Evolutionary conservation across 2,888 invertebrate species (phyloP).

Genomic region (Tineola bisselliella): DNA sequence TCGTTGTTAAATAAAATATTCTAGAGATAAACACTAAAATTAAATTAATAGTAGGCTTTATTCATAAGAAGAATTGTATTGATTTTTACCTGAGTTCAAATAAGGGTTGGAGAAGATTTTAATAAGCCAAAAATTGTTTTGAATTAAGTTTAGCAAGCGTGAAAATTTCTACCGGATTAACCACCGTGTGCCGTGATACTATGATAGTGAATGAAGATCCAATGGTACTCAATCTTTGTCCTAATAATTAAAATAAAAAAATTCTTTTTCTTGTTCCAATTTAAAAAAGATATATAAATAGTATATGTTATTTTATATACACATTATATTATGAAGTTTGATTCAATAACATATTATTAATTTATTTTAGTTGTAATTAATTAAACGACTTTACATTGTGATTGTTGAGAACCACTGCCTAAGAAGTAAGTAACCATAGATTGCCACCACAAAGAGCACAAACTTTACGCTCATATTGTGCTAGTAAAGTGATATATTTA

Average conservation of each 20-base stretch:
- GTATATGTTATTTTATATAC: too few relatives aligned
- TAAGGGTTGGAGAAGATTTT: constrained; percentile 34
- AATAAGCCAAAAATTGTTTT: constrained; percentile 65
- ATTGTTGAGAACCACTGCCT: constrained; percentile 29
- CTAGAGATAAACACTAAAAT: not conserved
- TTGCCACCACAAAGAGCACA: constrained; percentile 58
- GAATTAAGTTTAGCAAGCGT: constrained; percentile 55
- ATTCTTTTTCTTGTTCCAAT: too few relatives aligned
- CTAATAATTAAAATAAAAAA: too few relatives aligned
- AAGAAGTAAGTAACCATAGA: constrained; percentile 38
- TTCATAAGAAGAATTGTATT: not conserved
- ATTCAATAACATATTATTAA: too few relatives aligned
- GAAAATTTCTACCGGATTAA: constrained; percentile 57
- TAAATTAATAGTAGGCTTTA: constrained; percentile 3
- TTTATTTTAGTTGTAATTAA: too few relatives aligned
- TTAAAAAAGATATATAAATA: too few relatives aligned
- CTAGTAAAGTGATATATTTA: constrained; percentile 59
- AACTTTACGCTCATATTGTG: constrained; percentile 44
- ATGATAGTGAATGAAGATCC: constrained; percentile 11
- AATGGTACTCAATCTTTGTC: constrained; percentile 36
- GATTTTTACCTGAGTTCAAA: constrained; percentile 28
- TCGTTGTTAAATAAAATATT: not conserved
- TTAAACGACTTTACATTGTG: too few relatives aligned
- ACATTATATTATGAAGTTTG: too few relatives aligned
- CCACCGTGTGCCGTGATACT: constrained; percentile 13